Base-by-base conservation (phyloP, 1,140 invertebrate species). In the Phymorhynchus buccinoides region DNA sequence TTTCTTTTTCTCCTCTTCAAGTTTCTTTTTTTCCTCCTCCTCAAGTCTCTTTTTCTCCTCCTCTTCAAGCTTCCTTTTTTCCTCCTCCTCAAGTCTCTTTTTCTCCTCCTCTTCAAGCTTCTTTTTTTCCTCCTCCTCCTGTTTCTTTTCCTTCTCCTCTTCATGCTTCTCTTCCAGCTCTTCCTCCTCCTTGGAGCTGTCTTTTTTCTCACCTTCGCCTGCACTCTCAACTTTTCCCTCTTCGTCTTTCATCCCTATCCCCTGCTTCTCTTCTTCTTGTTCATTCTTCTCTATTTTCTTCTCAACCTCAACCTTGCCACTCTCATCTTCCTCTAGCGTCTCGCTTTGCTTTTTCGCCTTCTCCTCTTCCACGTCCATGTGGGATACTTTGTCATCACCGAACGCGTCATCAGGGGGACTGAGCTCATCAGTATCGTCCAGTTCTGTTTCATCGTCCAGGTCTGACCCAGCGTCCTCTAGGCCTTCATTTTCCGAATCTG, bases 241-340 rank as follows among this genome's bases (percentile, higher is more conserved):
- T n/a, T 12, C n/a, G 41, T 84, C 85, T 66, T 84, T n/a, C 42
- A 68, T 73, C 52, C 87, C 75, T n/a, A 86, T 42, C 35, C 52
- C 44, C 32, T 78, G 14, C 75, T 35, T n/a, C 27, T 68, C 66
- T 27, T 68, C 66, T 68, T 68, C 7, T 18, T 48, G 27, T n/a
- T 14, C 66, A 0, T 1, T 3, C 37, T 32, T 73, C 37, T 73
- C 6, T 32, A 35, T 9, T 32, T 73, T 22, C 71, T 73, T 32
- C 30, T 18, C 71, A 32, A 44, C 79, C 32, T 35, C 30, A 62
- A 80, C 62, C n/a, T 80, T 39, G 32, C 32, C 71, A 18, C 32
- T 27, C n/a, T 68, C n/a, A 66, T 27, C 62, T 27, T 84, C 85
- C 52, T 84, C 27, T 42, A 12, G 7, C 66, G 7, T 7, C 66